Conservation (phyloP, 2,888 invertebrate genomes). For the Aspidiotus rigidus region DNA sequence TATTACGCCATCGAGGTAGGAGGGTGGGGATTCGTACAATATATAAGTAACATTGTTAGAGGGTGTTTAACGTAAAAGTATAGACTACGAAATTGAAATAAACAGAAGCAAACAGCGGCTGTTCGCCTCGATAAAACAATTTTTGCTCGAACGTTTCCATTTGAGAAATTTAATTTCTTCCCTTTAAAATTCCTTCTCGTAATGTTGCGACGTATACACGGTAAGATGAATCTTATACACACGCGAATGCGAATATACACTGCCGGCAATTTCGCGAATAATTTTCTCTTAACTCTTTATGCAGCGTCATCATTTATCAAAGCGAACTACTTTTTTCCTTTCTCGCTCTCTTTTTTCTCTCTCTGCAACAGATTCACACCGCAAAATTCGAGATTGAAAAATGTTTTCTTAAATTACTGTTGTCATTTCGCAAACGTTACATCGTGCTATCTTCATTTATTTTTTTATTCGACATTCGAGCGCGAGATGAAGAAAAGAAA, state of each 20-base stretch:
- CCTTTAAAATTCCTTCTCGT: neutral
- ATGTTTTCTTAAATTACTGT: constrained; percentile 1
- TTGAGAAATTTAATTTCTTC: neutral
- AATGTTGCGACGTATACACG: too few species aligned
- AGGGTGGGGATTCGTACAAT: too few species aligned
- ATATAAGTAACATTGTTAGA: too few species aligned
- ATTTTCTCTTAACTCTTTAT: constrained; percentile 4
- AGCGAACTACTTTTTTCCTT: neutral
- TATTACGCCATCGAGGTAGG: too few species aligned
- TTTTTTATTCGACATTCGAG: neutral
- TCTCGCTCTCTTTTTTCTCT: neutral
- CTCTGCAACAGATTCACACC: neutral
- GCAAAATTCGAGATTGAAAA: constrained; percentile 4
- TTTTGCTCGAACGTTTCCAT: neutral
- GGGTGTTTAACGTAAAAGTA: too few species aligned
- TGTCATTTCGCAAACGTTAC: constrained; percentile 4
- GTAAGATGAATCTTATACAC: neutral
- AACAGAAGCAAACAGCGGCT: too few species aligned
- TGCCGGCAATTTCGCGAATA: neutral
- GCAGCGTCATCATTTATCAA: constrained; percentile 2
- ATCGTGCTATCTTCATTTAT: constrained; percentile 1
- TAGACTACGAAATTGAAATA: too few species aligned
- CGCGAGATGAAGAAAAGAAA: neutral
- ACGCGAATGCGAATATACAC: neutral
- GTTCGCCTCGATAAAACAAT: neutral